A percentile compares a stretch with the other conserved stretches of the same genome.
Evolutionary conservation across 1,140 invertebrate genomes (phyloP).

Genomic region (Hyles euphorbiae): DNA sequence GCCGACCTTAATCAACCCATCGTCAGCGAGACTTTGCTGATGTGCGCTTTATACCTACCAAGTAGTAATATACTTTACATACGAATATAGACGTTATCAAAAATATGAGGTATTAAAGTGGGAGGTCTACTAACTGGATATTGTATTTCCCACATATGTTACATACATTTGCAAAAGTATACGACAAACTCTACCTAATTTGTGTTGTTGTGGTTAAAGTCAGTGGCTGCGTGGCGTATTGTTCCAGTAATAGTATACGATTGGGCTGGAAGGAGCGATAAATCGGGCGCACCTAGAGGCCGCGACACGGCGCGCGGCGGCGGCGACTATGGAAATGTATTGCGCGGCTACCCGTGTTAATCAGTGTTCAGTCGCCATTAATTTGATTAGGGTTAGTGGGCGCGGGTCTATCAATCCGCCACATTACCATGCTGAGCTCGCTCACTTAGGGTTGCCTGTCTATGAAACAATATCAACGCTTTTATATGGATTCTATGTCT

Average conservation of each 20-base stretch:
- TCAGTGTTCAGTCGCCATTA: conserved; percentile 67
- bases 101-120: too few species aligned
- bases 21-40: too few species aligned
- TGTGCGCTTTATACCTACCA: too few species aligned
- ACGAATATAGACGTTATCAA: too few species aligned
- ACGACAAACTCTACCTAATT: too few species aligned
- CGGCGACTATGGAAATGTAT: conserved; percentile 61
- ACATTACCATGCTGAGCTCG: conserved; percentile 58
- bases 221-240: too few species aligned
- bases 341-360: conserved; percentile 51
- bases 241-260: conserved; percentile 5
- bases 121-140: too few species aligned
- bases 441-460: conserved; percentile 34
- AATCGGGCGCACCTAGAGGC: conserved; percentile 55
- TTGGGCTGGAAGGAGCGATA: conserved; percentile 47
- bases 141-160: too few species aligned
- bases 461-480: not conserved
- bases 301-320: conserved; percentile 30
- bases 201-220: not conserved
- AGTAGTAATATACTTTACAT: too few species aligned
- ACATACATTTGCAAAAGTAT: too few species aligned
- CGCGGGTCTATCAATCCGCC: conserved; percentile 67
- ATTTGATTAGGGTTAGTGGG: conserved; percentile 74
- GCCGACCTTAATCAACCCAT: conserved; percentile 9
- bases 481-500: not conserved